Conservation (phyloP, 2,888 invertebrate species). For the Dromius quadrimaculatus region DNA sequence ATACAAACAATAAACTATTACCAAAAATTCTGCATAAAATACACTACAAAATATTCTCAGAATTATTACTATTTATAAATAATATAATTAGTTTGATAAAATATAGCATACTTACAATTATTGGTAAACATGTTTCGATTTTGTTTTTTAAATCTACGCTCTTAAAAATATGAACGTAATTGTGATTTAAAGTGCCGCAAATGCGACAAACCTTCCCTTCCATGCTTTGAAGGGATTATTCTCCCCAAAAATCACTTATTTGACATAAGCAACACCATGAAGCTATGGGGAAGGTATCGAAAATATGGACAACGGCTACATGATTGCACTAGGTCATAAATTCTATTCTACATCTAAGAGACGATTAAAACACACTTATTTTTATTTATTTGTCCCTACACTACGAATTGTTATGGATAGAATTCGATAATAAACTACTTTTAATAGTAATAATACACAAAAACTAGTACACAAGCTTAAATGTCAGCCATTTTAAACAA, state of each 20-base stretch:
- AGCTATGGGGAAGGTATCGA: too few species aligned
- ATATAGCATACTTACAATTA: constrained; percentile 62
- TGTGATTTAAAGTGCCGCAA: constrained; percentile 62
- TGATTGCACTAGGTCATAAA: too few species aligned
- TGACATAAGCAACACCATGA: too few species aligned
- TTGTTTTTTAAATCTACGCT: constrained; percentile 64
- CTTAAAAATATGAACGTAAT: constrained; percentile 63
- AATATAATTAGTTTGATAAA: neutral
- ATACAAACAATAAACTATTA: constrained; percentile 3
- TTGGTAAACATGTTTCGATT: constrained; percentile 66
- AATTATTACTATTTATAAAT: neutral
- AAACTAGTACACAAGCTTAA: neutral
- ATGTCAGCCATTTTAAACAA: neutral
- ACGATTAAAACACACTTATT: neutral
- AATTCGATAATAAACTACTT: neutral
- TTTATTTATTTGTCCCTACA: neutral
- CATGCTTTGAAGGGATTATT: constrained; percentile 61
- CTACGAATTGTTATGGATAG: neutral
- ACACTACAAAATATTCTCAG: neutral
- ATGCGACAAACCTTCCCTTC: constrained; percentile 64
- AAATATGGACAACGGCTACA: too few species aligned
- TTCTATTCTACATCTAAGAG: too few species aligned
- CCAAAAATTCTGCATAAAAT: too few species aligned
- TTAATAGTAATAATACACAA: neutral
- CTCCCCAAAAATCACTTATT: too few species aligned